phyloP scores from a whole-genome alignment of 2,113 vertebrate genomes.

The Brachypodius melanocephalos region DNA sequence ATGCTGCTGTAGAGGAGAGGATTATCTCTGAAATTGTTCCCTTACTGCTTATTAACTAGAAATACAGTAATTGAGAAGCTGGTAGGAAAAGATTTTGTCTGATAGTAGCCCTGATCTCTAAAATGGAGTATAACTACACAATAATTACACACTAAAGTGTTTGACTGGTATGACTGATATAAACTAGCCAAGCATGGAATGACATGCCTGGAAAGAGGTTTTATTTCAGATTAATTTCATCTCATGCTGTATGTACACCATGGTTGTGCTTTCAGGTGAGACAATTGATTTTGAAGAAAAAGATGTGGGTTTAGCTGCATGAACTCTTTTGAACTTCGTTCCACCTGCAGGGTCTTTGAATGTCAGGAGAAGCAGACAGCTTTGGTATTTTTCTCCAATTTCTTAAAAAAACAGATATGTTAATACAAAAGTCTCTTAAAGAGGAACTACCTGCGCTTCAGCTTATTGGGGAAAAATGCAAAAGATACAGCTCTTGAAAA shows the following conservation, averaged over 20 bases:
- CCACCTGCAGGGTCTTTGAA: slow-evolving; percentile 17
- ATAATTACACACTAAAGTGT: slow-evolving; percentile 37
- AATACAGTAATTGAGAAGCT: slow-evolving; percentile 58
- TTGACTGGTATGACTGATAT: background rate
- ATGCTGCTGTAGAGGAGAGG: slow-evolving; percentile 38
- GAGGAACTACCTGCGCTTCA: background rate
- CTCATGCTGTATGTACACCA: background rate
- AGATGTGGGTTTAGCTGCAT: slow-evolving; percentile 20
- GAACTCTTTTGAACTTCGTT: slow-evolving; percentile 51
- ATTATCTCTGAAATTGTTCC: slow-evolving; percentile 65
- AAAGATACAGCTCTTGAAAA: background rate
- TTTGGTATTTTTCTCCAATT: background rate
- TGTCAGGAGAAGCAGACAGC: slow-evolving; percentile 4
- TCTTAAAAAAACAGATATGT: background rate
- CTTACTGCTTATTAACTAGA: slow-evolving; percentile 66
- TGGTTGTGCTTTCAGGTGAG: background rate
- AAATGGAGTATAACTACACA: slow-evolving; percentile 21
- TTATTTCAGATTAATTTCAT: slow-evolving; percentile 17
- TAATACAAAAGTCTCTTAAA: background rate
- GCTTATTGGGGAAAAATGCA: background rate
- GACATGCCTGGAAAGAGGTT: background rate
- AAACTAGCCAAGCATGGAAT: background rate
- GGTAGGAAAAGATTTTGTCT: slow-evolving; percentile 56
- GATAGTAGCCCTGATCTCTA: slow-evolving; percentile 38
- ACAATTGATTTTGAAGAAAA: background rate